These are phyloP conservation scores for Acrocephalus scirpaceus DNA, from an alignment of 2,797 vertebrate species.

Conservation along the genomic window DNA sequence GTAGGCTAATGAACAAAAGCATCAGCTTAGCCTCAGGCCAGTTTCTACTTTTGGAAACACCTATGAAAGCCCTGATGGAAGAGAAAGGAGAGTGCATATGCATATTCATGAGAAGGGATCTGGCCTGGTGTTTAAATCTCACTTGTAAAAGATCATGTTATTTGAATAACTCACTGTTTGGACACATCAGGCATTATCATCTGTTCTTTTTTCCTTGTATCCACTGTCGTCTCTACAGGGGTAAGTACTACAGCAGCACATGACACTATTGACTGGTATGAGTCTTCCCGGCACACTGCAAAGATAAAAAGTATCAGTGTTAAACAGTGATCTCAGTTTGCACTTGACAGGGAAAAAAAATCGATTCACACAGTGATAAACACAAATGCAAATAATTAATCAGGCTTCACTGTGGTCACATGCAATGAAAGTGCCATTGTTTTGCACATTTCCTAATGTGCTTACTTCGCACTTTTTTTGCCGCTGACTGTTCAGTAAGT, in stretches of 20 bases:
- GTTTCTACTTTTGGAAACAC: neutral
- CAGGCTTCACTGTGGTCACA: neutral
- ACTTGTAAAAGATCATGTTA: neutral
- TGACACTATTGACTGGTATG: constrained; percentile 90
- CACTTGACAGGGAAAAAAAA: neutral
- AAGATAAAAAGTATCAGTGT: neutral
- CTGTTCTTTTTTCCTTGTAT: constrained; percentile 81
- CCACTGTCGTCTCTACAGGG: constrained; percentile 81
- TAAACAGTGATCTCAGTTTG: neutral
- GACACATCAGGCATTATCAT: constrained; percentile 73
- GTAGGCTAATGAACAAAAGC: neutral
- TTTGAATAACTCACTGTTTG: constrained; percentile 83
- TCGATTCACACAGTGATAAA: neutral
- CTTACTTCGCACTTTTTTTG: neutral
- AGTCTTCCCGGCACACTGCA: constrained; percentile 93
- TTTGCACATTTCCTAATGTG: neutral
- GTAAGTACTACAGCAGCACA: constrained; percentile 88
- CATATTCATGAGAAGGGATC: neutral
- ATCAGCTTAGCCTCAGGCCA: neutral
- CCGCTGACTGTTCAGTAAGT: neutral
- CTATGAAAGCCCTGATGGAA: neutral
- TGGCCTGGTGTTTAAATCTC: neutral
- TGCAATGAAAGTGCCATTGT: neutral
- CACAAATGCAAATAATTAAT: neutral
- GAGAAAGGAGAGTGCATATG: neutral